These are phyloP conservation scores for Apoda limacodes DNA, from an alignment of 2,888 invertebrate genomes.

Conservation along the genomic window DNA sequence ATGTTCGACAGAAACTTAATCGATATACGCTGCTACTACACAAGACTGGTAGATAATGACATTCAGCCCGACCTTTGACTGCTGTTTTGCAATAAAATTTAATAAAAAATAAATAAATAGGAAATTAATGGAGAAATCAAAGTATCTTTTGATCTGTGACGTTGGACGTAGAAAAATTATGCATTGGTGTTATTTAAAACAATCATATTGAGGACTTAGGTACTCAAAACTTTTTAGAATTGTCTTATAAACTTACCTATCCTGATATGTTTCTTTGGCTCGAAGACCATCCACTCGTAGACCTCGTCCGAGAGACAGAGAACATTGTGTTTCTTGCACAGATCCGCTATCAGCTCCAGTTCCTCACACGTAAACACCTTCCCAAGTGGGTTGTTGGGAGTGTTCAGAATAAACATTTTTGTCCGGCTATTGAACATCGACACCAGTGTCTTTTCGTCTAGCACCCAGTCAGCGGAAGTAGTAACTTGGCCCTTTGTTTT, in stretches of 20 bases:
- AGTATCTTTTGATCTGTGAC: too few relatives aligned
- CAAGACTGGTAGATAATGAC: too few relatives aligned
- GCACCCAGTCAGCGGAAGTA: slow-evolving; percentile 88
- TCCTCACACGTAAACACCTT: slow-evolving; percentile 83
- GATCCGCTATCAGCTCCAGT: slow-evolving; percentile 80
- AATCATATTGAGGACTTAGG: background rate
- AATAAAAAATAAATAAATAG: too few relatives aligned
- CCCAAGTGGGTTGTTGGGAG: slow-evolving; percentile 97
- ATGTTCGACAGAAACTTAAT: too few relatives aligned
- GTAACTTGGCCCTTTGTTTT: slow-evolving; percentile 56
- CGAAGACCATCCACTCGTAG: slow-evolving; percentile 96
- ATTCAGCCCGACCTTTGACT: too few relatives aligned
- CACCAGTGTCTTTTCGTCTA: slow-evolving; percentile 85
- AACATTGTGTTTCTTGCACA: slow-evolving; percentile 94
- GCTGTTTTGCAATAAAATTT: too few relatives aligned
- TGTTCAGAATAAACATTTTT: slow-evolving; percentile 96
- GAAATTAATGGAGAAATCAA: too few relatives aligned
- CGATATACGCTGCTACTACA: too few relatives aligned
- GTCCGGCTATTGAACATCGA: slow-evolving; percentile 87
- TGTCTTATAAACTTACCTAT: slow-evolving; percentile 84
- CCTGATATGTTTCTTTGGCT: slow-evolving; percentile 85
- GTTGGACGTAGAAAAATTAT: too few relatives aligned
- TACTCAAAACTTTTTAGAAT: background rate
- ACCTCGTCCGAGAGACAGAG: slow-evolving; percentile 97
- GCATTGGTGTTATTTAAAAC: too few relatives aligned